A percentile compares a stretch with the other conserved stretches of the same genome.
These are phyloP conservation scores for Camponotus pennsylvanicus DNA, from an alignment of 1,140 invertebrate species.

Conservation along the genomic window DNA sequence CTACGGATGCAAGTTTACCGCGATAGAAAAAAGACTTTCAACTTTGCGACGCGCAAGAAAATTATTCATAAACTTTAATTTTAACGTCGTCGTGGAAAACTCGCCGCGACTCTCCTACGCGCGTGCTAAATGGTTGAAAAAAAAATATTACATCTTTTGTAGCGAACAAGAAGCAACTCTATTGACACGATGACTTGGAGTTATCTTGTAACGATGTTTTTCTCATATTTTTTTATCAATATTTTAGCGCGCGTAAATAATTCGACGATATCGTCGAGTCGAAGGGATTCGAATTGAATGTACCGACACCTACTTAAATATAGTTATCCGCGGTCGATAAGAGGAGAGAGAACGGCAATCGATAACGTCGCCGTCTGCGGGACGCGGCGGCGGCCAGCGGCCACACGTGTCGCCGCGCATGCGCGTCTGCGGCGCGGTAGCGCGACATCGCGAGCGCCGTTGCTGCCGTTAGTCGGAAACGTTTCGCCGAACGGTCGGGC, in stretches of 20 bases:
- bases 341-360: too few relatives aligned
- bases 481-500: not conserved
- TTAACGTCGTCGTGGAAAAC: not conserved
- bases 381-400: not conserved
- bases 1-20: constrained; percentile 9
- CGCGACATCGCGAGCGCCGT: not conserved
- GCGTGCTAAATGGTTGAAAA: not conserved
- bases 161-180: not conserved
- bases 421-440: not conserved
- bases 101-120: constrained; percentile 4
- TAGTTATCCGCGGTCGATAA: not conserved
- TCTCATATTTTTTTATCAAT: too few relatives aligned
- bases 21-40: not conserved
- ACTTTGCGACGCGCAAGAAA: not conserved
- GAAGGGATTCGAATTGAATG: not conserved
- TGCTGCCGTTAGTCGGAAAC: not conserved
- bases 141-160: constrained; percentile 1
- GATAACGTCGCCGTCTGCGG: not conserved
- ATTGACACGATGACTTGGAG: not conserved
- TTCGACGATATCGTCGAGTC: too few relatives aligned
- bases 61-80: constrained; percentile 39
- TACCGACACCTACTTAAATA: not conserved
- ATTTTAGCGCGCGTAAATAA: too few relatives aligned
- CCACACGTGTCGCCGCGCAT: not conserved
- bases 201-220: too few relatives aligned